A percentile compares a stretch with the other conserved stretches of the same genome.
These are phyloP conservation scores for Amblyornis subalaris DNA, from an alignment of 2,113 vertebrate species.

Conservation along the genomic window DNA sequence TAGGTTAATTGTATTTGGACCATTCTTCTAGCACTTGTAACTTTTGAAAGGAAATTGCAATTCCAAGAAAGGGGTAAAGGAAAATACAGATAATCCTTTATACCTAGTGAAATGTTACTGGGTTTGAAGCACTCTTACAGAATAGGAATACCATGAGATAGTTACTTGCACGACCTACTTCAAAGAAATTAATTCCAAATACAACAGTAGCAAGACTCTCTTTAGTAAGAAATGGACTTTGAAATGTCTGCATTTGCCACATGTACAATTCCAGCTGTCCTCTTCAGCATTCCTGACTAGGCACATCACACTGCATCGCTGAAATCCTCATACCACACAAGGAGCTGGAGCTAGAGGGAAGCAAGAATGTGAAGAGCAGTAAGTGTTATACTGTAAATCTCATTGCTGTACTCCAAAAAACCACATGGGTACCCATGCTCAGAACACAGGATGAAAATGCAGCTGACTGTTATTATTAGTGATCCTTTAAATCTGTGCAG, in stretches of 20 bases:
- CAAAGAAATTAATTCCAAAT: background rate
- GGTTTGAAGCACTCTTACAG: background rate
- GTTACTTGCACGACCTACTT: background rate
- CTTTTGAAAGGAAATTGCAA: background rate
- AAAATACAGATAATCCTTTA: background rate
- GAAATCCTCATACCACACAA: background rate
- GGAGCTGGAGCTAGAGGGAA: background rate
- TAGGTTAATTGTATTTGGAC: background rate
- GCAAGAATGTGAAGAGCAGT: background rate
- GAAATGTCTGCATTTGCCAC: background rate
- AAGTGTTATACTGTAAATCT: background rate
- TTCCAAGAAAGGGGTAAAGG: background rate
- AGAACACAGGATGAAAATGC: background rate
- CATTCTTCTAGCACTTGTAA: background rate
- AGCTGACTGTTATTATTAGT: background rate
- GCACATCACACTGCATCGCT: fast-evolving
- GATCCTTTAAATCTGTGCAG: background rate
- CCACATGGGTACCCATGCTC: background rate
- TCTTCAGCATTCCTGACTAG: background rate
- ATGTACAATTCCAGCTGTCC: background rate
- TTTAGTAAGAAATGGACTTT: background rate
- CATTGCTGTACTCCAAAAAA: background rate
- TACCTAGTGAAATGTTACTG: background rate
- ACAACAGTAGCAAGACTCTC: background rate
- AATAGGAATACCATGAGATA: background rate